Percentiles rank a stretch among this genome's conserved stretches.
phyloP scores from a whole-genome alignment of 2,797 vertebrate species.

The Neosalanx taihuensis region DNA sequence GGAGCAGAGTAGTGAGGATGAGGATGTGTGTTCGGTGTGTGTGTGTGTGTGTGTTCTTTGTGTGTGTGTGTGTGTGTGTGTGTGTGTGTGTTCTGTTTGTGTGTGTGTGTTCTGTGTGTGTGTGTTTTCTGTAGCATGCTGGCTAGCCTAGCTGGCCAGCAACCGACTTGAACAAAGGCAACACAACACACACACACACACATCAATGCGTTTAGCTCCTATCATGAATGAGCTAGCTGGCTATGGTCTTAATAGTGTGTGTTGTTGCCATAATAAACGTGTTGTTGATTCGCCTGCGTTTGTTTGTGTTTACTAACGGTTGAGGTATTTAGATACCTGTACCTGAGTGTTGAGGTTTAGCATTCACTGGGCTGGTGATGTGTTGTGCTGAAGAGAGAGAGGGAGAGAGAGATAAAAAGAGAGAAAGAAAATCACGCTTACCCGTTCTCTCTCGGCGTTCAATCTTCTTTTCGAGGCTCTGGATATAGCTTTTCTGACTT shows the following conservation, averaged over 20 bases:
- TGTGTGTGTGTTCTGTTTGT: not conserved
- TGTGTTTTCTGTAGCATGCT: constrained; percentile 42
- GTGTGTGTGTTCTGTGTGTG: too few species aligned
- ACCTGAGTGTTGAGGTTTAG: constrained; percentile 45
- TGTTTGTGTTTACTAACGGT: too few species aligned
- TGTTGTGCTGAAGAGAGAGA: not conserved
- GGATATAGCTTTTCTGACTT: constrained; percentile 30
- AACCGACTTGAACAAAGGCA: constrained; percentile 70
- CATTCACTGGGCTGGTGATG: constrained; percentile 44
- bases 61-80: too few species aligned
- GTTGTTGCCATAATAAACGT: not conserved
- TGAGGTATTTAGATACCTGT: not conserved
- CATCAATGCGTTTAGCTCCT: constrained; percentile 30
- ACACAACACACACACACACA: constrained; percentile 23
- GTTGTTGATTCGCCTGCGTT: too few species aligned
- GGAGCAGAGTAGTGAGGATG: not conserved
- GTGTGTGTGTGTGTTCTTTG: not conserved
- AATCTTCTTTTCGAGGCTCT: constrained; percentile 20
- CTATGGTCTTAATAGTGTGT: not conserved
- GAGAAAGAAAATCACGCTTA: constrained; percentile 45
- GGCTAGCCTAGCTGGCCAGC: constrained; percentile 47
- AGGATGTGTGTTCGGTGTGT: not conserved
- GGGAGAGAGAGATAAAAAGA: not conserved
- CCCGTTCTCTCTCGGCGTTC: constrained; percentile 53
- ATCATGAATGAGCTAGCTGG: not conserved